Evolutionary conservation across 2,797 vertebrate genomes (phyloP).

Genomic region (Eurystomus glaucurus): DNA sequence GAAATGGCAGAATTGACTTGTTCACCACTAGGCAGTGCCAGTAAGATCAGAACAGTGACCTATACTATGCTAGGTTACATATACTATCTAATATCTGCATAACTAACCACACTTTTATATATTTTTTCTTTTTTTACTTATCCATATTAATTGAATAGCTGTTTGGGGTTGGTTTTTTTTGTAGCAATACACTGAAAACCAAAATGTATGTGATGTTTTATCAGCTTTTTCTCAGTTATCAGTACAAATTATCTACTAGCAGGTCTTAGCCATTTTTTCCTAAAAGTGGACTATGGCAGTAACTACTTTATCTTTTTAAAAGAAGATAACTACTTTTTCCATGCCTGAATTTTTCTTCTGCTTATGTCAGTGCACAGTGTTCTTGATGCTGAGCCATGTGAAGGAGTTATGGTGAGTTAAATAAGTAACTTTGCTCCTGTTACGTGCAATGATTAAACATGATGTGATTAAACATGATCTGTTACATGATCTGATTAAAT

Average conservation of each 20-base stretch:
- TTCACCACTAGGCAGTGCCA: not conserved
- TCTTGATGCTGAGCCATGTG: not conserved
- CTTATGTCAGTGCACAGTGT: not conserved
- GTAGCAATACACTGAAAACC: not conserved
- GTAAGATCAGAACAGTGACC: not conserved
- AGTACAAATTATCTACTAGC: not conserved
- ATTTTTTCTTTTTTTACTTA: not conserved
- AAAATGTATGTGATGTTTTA: not conserved
- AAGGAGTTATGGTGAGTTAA: not conserved
- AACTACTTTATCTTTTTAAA: not conserved
- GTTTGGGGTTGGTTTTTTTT: accelerated
- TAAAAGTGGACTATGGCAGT: not conserved
- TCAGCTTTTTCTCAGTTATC: not conserved
- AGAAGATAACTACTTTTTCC: accelerated
- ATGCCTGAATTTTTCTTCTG: not conserved
- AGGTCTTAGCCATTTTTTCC: not conserved
- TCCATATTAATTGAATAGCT: not conserved
- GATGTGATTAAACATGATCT: no score
- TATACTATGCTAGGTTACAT: no score
- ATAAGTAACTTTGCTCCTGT: not conserved
- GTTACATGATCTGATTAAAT: not conserved
- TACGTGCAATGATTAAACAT: not conserved
- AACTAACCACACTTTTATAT: not conserved
- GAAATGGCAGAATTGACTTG: not conserved
- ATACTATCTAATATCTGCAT: not conserved